Base-by-base conservation (phyloP, 2,797 vertebrate genomes). In the Otus scops region DNA sequence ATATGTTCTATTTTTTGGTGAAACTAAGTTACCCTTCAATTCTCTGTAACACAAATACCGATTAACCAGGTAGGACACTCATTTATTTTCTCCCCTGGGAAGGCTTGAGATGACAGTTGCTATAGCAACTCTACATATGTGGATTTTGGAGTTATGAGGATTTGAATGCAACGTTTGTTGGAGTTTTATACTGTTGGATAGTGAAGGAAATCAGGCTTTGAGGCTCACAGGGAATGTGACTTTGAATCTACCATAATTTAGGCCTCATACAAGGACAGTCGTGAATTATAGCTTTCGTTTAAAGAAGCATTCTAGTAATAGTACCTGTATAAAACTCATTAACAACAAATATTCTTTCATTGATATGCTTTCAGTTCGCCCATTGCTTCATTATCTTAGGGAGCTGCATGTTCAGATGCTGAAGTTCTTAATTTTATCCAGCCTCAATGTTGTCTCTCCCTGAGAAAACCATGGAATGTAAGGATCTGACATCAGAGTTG, bases 41-140 rank as follows among this genome's bases (percentile, higher is more conserved):
- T 96, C 93, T 41, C 56, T 59, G 81, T 32, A 90, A 82, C 83
- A 81, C 91, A 89, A 96, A 94, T 88, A 95, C 89, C 48, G 56
- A 96, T 97, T 95, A 95, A 80, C 79, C 95, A 93, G 94, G 88
- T 89, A 96, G 96, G 89, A 82, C 79, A 87, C 85, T 68, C 79
- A 78, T 86, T 89, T 87, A 86, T 96, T 95, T 95, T 92, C 92
- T 95, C 94, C 80, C 82, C 19, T 60, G 92, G 85, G 92, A 96
- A 96, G 94, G 81, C 78, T 82, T 65, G 87, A 93, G 93, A 68
- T 96, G 80, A 70, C 83, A 96, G 97, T 97, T 97, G 81, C 97
- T 69, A 96, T 96, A 76, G 95, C 88, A 95, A 97, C 93, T 28
- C 75, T 78, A 34, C 75, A 81, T 84, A 28, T 30, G 67, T 91